Percentiles rank a stretch among this genome's conserved stretches.
Evolutionary conservation across 1,140 invertebrate genomes (phyloP).

Genomic region (Dysdera silvatica): DNA sequence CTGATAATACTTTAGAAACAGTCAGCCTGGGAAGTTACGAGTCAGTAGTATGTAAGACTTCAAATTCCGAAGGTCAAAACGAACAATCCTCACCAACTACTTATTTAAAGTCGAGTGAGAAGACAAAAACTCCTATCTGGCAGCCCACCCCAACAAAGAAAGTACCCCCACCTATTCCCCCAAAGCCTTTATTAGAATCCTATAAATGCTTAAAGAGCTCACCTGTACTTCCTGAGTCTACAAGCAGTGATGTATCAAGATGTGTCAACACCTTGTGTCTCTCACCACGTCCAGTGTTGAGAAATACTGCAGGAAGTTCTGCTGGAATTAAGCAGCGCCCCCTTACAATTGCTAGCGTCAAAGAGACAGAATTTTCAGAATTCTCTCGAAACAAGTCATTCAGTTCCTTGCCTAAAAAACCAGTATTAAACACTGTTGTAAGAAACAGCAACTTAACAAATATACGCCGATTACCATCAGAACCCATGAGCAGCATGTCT

Average conservation of each 20-base stretch:
- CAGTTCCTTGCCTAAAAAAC: neutral
- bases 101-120: neutral
- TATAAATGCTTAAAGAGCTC: too few relatives aligned
- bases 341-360: constrained; percentile 14
- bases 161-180: constrained; percentile 17
- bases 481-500: too few relatives aligned
- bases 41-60: neutral
- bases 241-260: too few relatives aligned
- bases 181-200: constrained; percentile 12
- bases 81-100: neutral
- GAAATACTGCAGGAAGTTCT: constrained; percentile 7
- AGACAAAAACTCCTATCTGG: neutral
- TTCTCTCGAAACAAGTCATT: neutral
- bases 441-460: constrained; percentile 17
- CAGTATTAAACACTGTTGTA: constrained; percentile 14
- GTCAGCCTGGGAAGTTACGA: constrained; percentile 9
- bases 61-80: neutral
- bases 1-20: constrained; percentile 18
- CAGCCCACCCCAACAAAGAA: neutral
- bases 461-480: neutral
- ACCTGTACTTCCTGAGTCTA: too few relatives aligned
- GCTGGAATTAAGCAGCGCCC: constrained; percentile 10
- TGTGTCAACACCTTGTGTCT: constrained; percentile 22
- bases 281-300: constrained; percentile 11
- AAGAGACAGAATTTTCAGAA: constrained; percentile 17